Percentiles rank a stretch among this genome's conserved stretches.
Evolutionary conservation across 92 coral and sea anemone species (phyloP).

Genomic region (Blastomussa wellsi): DNA sequence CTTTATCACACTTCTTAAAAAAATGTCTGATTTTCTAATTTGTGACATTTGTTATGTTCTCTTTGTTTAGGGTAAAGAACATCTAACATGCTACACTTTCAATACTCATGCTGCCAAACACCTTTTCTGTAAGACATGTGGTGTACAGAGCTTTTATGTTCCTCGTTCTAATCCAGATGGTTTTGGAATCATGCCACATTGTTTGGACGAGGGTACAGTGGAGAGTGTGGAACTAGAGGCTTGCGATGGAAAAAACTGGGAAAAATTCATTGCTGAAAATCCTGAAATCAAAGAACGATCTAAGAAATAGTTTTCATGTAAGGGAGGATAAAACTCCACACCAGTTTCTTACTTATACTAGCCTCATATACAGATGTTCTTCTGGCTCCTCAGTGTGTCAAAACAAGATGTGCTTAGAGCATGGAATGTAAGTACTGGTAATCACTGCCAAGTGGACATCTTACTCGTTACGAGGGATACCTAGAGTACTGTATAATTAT

Average conservation of each 20-base stretch:
- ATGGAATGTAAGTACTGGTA: no score
- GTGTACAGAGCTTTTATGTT: conserved; percentile 93
- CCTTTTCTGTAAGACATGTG: conserved; percentile 95
- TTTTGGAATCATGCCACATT: conserved; percentile 95
- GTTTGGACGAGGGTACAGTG: conserved; percentile 88
- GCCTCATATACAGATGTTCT: no score
- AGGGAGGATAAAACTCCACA: not conserved
- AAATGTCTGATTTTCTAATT: no score
- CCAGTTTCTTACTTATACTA: not conserved
- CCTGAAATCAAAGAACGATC: conserved; percentile 77
- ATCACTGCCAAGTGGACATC: no score
- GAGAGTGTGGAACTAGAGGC: conserved; percentile 55
- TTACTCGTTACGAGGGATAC: no score
- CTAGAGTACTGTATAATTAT: no score
- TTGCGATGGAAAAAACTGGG: conserved; percentile 97
- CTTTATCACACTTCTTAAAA: no score
- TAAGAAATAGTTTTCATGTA: conserved; percentile 3
- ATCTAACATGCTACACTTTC: conserved; percentile 89
- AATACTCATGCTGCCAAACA: conserved; percentile 88
- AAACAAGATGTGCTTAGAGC: no score
- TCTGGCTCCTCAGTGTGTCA: no score
- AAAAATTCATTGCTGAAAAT: conserved; percentile 65
- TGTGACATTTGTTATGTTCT: no score
- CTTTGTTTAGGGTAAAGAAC: conserved; percentile 79
- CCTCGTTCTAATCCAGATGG: conserved; percentile 98